Evolutionary conservation across 1,140 invertebrate genomes (phyloP).

Genomic region (Drosophila lacteicornis): DNA sequence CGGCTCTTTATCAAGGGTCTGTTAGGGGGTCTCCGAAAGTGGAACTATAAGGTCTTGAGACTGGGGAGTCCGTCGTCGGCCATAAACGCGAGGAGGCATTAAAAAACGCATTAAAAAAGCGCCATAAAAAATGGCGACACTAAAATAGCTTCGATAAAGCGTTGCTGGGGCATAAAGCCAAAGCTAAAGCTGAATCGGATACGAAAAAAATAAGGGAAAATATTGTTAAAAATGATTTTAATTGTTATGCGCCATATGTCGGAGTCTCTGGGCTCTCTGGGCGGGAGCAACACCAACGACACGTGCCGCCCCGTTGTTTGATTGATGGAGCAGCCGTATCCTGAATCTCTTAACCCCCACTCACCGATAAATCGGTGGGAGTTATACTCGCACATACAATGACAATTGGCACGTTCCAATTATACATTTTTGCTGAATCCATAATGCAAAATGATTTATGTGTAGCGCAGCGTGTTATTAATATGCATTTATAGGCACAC

Average conservation of each 20-base stretch:
- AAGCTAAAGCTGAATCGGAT: constrained; percentile 23
- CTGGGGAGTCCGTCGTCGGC: constrained; percentile 14
- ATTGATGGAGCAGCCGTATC: constrained; percentile 53
- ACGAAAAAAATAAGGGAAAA: constrained; percentile 29
- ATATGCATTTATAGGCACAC: constrained; percentile 37
- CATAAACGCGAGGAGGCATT: constrained; percentile 52
- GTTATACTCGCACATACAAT: constrained; percentile 10
- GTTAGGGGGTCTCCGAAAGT: constrained; percentile 41
- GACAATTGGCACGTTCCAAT: constrained; percentile 68
- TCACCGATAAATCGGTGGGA: constrained; percentile 14
- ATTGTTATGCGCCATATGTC: constrained; percentile 65
- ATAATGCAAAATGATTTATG: constrained; percentile 59
- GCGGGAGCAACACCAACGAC: constrained; percentile 8
- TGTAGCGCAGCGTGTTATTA: constrained; percentile 46
- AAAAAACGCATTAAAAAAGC: constrained; percentile 64
- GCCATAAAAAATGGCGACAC: constrained; percentile 64
- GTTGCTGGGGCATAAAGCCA: constrained; percentile 26
- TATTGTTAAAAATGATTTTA: constrained; percentile 63
- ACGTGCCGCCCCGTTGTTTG: constrained; percentile 54
- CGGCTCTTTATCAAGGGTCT: constrained; percentile 36
- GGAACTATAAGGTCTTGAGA: constrained; percentile 41
- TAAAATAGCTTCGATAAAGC: constrained; percentile 59
- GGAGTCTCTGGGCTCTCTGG: background rate
- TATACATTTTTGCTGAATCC: constrained; percentile 48
- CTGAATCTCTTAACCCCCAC: constrained; percentile 14